These are phyloP conservation scores for Virgularia gustaviana DNA, from an alignment of 92 coral and sea anemone species.

Conservation along the genomic window DNA sequence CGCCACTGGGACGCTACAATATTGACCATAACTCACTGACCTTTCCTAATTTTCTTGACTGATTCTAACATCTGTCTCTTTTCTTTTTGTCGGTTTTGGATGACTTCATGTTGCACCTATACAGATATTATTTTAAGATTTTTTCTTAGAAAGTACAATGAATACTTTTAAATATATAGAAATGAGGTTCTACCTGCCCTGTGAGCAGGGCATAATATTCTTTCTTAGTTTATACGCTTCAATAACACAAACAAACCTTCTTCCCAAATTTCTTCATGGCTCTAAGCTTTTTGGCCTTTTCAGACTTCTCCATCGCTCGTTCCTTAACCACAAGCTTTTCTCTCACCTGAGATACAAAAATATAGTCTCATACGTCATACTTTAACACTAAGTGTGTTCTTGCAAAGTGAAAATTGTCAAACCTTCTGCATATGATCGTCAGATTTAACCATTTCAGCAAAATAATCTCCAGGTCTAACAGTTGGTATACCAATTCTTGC, in stretches of 20 bases:
- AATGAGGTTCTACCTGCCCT: neutral
- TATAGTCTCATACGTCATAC: too few relatives aligned
- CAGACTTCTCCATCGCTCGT: slow-evolving; percentile 81
- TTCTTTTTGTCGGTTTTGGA: slow-evolving; percentile 87
- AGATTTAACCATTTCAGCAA: slow-evolving; percentile 98
- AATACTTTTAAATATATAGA: neutral
- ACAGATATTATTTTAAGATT: too few relatives aligned
- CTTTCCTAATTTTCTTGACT: slow-evolving; percentile 87
- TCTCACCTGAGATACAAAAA: slow-evolving; percentile 65
- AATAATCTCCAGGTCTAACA: slow-evolving; percentile 87
- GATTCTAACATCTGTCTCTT: slow-evolving; percentile 89
- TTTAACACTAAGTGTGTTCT: neutral
- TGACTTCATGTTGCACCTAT: slow-evolving; percentile 88
- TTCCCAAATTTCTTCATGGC: slow-evolving; percentile 98
- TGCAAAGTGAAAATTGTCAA: too few relatives aligned
- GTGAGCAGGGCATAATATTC: too few relatives aligned
- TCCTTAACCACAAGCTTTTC: slow-evolving; percentile 73
- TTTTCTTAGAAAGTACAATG: too few relatives aligned
- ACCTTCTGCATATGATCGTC: slow-evolving; percentile 99
- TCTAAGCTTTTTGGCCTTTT: slow-evolving; percentile 79
- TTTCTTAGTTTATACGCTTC: too few relatives aligned
- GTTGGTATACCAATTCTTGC: slow-evolving; percentile 62
- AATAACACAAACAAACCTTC: too few relatives aligned
- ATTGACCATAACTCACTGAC: slow-evolving; percentile 16
- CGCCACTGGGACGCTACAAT: neutral